Base-by-base conservation (phyloP, 2,888 invertebrate species). In the Nemurella pictetii region DNA sequence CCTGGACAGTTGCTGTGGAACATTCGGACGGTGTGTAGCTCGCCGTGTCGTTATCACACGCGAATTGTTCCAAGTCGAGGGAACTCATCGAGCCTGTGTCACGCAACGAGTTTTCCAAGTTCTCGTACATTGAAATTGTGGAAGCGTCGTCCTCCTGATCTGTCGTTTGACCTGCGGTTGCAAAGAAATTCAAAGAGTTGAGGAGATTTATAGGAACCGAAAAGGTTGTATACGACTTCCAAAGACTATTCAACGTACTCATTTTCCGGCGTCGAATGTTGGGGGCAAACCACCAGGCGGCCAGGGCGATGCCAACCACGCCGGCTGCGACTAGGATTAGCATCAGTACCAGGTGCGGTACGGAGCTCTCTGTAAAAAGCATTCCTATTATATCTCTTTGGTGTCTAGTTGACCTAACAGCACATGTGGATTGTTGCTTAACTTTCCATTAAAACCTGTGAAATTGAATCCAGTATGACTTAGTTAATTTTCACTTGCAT, bases 331-430 rank as follows among this genome's bases (percentile, higher is more conserved):
- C 86, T n/a, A 87, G 86, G 3, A 87, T 86, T 28, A 87, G 85
- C 87, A 87, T 86, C 36, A 88, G 82, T 15, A 87, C 87, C n/a
- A 87, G 74, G 9, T 87, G 87, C 0, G 87, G 86, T 82, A 87
- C 86, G 12, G 86, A 85, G 80, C 87, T 87, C 27, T 85, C 87
- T 87, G 86, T 0, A 28, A 72, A 72, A 27, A 2, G 15, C 15
- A 36, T 36, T 15, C 9, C 35, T 7, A 35, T 35, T 35, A 12
- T 35, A 35, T 35, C 35, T 35, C 12, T 35, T 35, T 4, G 12
- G 35, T 12, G 12, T 12, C 4, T 35, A 35, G 35, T 35, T n/a
- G n/a, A n/a, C n/a, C n/a, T n/a, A n/a, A n/a, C n/a, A n/a, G n/a
- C n/a, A n/a, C n/a, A n/a, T n/a, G n/a, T n/a, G n/a, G n/a, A n/a